Evolutionary conservation across 2,888 invertebrate genomes (phyloP).

Genomic region (Marasmarcha lunaedactyla): DNA sequence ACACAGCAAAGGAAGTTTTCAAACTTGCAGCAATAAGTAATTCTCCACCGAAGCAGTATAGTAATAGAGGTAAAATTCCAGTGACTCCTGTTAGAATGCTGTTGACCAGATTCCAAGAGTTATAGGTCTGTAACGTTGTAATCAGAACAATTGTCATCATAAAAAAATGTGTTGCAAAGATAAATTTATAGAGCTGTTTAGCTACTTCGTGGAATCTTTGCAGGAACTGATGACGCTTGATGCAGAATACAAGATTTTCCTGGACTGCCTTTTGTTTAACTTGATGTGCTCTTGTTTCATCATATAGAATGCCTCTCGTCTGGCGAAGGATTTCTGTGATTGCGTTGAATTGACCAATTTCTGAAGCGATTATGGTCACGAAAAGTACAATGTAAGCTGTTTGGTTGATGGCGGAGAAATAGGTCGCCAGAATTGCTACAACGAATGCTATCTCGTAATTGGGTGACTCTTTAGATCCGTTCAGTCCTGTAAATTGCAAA

Average conservation of each 20-base stretch:
- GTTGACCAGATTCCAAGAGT: slow-evolving; percentile 33
- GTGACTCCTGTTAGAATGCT: slow-evolving; percentile 33
- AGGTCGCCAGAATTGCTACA: slow-evolving; percentile 27
- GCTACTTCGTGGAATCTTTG: slow-evolving; percentile 28
- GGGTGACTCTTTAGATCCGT: slow-evolving; percentile 34
- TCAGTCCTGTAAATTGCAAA: slow-evolving; percentile 25
- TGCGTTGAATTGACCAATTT: slow-evolving; percentile 36
- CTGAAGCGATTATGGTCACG: slow-evolving; percentile 30
- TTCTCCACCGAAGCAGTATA: slow-evolving; percentile 45
- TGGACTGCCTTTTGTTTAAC: slow-evolving; percentile 15
- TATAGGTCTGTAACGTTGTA: slow-evolving; percentile 38
- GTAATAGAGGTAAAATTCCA: slow-evolving; percentile 32
- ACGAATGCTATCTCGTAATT: slow-evolving; percentile 32
- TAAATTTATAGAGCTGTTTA: slow-evolving; percentile 25
- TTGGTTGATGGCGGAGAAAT: slow-evolving; percentile 39
- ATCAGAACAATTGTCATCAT: slow-evolving; percentile 38
- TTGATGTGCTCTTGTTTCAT: slow-evolving; percentile 3
- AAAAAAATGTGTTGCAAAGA: slow-evolving; percentile 38
- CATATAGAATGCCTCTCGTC: slow-evolving; percentile 5
- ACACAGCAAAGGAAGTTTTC: slow-evolving; percentile 27
- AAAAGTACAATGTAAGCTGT: slow-evolving; percentile 41
- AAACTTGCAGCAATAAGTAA: slow-evolving; percentile 29
- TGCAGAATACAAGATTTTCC: slow-evolving; percentile 28
- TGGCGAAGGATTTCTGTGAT: slow-evolving; percentile 30
- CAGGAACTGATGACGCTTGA: slow-evolving; percentile 37